Evolutionary conservation across 2,888 invertebrate species (phyloP).

Genomic region (Stictocephala bisonia): DNA sequence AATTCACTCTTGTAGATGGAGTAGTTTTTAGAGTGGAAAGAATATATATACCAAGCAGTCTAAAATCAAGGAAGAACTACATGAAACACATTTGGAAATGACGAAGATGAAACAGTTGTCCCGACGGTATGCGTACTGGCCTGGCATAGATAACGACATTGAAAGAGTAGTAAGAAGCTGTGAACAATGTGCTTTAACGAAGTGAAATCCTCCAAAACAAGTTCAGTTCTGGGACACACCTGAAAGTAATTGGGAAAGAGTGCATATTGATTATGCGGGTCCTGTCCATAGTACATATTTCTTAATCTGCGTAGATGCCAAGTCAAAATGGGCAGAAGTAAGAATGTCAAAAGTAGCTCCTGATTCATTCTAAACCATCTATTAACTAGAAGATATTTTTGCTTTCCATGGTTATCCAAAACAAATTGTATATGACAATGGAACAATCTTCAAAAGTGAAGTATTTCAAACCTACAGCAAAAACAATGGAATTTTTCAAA

Average conservation of each 20-base stretch:
- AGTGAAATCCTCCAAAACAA: slow-evolving; percentile 55
- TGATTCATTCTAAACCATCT: too few species aligned
- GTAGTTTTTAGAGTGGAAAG: slow-evolving; percentile 48
- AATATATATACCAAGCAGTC: slow-evolving; percentile 49
- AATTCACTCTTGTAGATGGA: slow-evolving; percentile 33
- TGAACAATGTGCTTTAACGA: slow-evolving; percentile 54
- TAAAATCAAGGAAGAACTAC: slow-evolving; percentile 57
- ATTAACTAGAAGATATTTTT: too few species aligned
- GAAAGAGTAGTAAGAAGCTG: slow-evolving; percentile 56
- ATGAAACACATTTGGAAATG: slow-evolving; percentile 57
- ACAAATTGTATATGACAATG: too few species aligned
- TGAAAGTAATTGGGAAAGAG: slow-evolving; percentile 56
- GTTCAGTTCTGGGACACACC: slow-evolving; percentile 58
- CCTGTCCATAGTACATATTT: slow-evolving; percentile 53
- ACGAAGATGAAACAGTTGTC: slow-evolving; percentile 59
- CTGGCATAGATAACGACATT: slow-evolving; percentile 58
- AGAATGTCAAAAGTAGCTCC: too few species aligned
- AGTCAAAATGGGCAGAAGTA: too few species aligned
- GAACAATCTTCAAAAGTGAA: too few species aligned
- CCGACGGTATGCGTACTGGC: slow-evolving; percentile 59
- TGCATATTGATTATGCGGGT: slow-evolving; percentile 59
- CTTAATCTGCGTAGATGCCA: too few species aligned
- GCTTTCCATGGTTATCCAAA: too few species aligned
- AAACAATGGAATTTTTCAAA: too few species aligned
- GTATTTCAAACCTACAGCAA: too few species aligned